Evolutionary conservation across 2,888 invertebrate species (phyloP).

Genomic region (Smittia aterrima): DNA sequence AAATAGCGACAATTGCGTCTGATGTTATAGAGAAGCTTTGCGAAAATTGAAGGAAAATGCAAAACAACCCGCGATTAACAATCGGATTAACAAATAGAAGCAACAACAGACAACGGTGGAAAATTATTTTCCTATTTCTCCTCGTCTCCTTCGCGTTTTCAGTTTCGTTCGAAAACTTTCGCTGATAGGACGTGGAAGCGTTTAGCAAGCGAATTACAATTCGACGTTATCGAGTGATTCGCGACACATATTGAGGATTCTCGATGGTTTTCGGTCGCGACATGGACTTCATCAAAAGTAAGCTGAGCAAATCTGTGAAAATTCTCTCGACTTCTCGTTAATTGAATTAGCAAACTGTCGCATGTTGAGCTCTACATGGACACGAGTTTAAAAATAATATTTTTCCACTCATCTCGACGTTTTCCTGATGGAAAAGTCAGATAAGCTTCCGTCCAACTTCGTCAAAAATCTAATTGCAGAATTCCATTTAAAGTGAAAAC

Average conservation of each 20-base stretch:
- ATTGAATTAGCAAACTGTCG: not conserved
- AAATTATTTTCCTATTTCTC: not conserved
- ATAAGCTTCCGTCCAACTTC: too few species aligned
- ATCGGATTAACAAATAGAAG: not conserved
- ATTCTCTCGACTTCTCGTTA: not conserved
- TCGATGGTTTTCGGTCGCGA: too few species aligned
- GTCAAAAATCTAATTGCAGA: too few species aligned
- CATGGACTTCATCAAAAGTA: conserved; percentile 14
- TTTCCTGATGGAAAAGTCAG: too few species aligned
- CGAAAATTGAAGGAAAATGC: too few species aligned
- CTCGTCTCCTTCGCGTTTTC: not conserved
- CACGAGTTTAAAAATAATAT: not conserved
- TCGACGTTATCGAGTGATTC: not conserved
- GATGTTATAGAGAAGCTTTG: too few species aligned
- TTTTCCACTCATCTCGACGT: not conserved
- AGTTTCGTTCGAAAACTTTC: not conserved
- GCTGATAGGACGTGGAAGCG: not conserved
- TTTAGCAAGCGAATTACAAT: not conserved
- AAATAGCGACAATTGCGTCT: too few species aligned
- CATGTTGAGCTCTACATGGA: not conserved
- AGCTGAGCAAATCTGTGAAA: not conserved
- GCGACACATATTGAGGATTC: not conserved
- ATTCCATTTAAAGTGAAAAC: not conserved
- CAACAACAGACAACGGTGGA: not conserved
- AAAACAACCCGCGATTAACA: not conserved